Evolutionary conservation across 2,888 invertebrate genomes (phyloP).

Genomic region (Lithophane semibrunnea): DNA sequence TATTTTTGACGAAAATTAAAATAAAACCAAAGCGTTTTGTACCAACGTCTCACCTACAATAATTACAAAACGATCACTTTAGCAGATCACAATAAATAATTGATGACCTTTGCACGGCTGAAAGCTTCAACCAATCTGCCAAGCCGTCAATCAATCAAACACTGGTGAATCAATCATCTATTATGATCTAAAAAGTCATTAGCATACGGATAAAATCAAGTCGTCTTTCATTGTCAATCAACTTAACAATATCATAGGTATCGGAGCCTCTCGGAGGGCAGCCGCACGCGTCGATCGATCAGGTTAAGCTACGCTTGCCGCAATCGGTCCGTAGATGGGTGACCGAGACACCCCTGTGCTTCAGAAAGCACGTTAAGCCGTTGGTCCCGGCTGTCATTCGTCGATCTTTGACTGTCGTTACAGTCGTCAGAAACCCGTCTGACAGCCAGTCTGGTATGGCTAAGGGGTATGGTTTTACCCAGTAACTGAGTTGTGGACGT

Average conservation of each 20-base stretch:
- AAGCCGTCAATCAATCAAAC: conserved; percentile 39
- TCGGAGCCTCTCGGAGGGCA: neutral
- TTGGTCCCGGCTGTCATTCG: too few species aligned
- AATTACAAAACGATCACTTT: neutral
- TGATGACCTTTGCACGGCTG: conserved; percentile 23
- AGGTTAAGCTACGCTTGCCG: neutral
- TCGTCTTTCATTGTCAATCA: conserved; percentile 36
- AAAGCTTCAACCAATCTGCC: conserved; percentile 12
- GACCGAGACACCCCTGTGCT: neutral
- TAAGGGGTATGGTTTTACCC: neutral
- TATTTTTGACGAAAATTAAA: too few species aligned
- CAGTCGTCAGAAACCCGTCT: neutral
- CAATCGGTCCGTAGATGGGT: neutral
- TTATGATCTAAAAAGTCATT: conserved; percentile 33
- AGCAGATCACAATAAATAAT: conserved; percentile 1
- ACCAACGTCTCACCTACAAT: too few species aligned
- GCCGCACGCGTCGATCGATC: neutral
- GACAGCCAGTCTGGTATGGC: neutral
- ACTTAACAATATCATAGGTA: conserved; percentile 25
- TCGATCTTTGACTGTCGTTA: neutral
- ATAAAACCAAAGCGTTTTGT: too few species aligned
- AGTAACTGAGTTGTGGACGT: neutral
- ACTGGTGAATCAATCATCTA: conserved; percentile 42
- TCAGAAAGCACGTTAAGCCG: neutral
- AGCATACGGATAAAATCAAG: conserved; percentile 41